Base-by-base conservation (phyloP, 1,140 invertebrate species). In the Bombus confusus region DNA sequence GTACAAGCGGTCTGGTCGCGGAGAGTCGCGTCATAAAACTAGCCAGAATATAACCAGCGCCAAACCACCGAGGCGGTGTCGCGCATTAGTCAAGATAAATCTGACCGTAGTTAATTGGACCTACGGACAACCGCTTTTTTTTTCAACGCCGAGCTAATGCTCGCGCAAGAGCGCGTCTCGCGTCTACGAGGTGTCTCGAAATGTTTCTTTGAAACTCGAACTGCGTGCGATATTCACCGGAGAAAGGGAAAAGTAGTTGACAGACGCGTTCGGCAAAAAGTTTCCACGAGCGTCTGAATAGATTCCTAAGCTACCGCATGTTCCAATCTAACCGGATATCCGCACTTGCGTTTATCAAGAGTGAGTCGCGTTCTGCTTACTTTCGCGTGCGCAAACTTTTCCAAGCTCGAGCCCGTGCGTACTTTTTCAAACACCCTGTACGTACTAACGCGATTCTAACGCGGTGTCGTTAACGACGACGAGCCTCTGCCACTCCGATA, bases 1-100 rank as follows among this genome's bases (percentile, higher is more conserved):
- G 80, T 47, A 41, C 31, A 31, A 59, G 34, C 43, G 62, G 87
- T 74, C 41, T 18, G 57, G 72, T 37, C 75, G 68, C 75, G 68
- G 88, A 78, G 84, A 74, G 79, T 83, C 86, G 82, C 74, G 78
- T 89, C 81, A 71, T 84, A 80, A 82, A 89, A 83, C 62, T 68
- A 31, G 57, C n/a, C 41, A 34, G 83, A 69, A 83, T 86, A 59
- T 68, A 77, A 81, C 76, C 83, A 52, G 57, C 74, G 71, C 66
- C 72, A 83, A 87, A 89, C 39, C 80, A 79, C 71, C 66, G 78
- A 64, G 59, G 34, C 66, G 57, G 79, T 86, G 81, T 87, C 80
- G 57, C 71, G 79, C 81, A 66, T 83, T 87, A 87, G 81, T 90
- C 81, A 79, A 90, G 88, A 90, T 89, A 90, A 87, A 89, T 90